Evolutionary conservation across 2,113 vertebrate species (phyloP).

Genomic region (Trichomycterus rosablanca): DNA sequence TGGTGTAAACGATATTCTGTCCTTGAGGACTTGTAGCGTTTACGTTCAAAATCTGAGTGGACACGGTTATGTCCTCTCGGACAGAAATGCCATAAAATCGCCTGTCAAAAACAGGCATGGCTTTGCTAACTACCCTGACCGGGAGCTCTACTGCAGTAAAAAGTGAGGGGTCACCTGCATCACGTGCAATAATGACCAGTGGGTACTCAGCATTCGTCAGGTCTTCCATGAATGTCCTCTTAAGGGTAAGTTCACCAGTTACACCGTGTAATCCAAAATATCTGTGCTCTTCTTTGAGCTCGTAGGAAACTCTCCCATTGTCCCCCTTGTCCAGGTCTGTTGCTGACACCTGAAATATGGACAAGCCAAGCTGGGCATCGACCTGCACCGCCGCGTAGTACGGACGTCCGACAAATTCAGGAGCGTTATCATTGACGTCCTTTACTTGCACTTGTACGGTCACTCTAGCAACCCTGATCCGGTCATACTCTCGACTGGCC

Average conservation of each 20-base stretch:
- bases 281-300: constrained; percentile 77
- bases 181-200: constrained; percentile 79
- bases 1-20: constrained; percentile 86
- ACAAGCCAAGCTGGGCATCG: constrained; percentile 83
- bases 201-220: constrained; percentile 86
- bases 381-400: constrained; percentile 94
- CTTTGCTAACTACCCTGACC: constrained; percentile 91
- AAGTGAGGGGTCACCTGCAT: constrained; percentile 77
- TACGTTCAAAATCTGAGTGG: constrained; percentile 80
- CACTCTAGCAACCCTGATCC: constrained; percentile 82
- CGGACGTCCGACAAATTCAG: constrained; percentile 85
- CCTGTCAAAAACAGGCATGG: constrained; percentile 95
- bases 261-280: constrained; percentile 85
- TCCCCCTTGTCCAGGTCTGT: constrained; percentile 80
- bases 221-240: constrained; percentile 80
- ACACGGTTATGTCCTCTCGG: constrained; percentile 77
- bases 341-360: constrained; percentile 82
- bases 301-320: constrained; percentile 85
- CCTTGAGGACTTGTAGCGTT: constrained; percentile 90
- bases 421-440: constrained; percentile 91
- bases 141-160: constrained; percentile 80
- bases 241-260: constrained; percentile 82
- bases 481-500: constrained; percentile 83
- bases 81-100: constrained; percentile 84
- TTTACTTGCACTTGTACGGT: constrained; percentile 84